Evolutionary conservation across 2,113 vertebrate genomes (phyloP).

Genomic region (Hylia prasina): DNA sequence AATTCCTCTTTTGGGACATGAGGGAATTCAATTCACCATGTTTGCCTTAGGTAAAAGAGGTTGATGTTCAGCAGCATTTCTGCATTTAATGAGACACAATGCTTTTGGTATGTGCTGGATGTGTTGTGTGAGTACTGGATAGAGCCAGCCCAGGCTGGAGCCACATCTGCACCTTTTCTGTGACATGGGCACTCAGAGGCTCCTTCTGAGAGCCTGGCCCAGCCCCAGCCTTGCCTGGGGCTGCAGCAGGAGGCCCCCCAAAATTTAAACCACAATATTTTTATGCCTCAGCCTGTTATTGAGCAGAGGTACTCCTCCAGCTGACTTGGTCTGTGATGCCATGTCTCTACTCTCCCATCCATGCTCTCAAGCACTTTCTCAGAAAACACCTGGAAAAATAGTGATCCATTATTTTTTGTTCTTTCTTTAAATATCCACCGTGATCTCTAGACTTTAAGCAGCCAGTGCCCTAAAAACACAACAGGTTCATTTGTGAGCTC

Average conservation of each 20-base stretch:
- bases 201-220: neutral
- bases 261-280: neutral
- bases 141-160: neutral
- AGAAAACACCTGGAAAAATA: neutral
- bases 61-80: neutral
- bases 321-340: neutral
- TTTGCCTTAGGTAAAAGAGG: neutral
- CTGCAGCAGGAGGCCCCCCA: neutral
- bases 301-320: neutral
- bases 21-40: neutral
- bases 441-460: neutral
- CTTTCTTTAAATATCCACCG: neutral
- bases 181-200: neutral
- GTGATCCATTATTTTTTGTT: neutral
- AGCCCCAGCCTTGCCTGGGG: neutral
- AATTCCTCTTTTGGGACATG: neutral
- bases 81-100: neutral
- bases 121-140: accelerated
- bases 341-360: neutral
- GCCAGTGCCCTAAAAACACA: neutral
- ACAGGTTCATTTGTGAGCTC: neutral
- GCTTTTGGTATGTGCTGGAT: neutral
- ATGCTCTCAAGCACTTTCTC: neutral
- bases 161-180: neutral
- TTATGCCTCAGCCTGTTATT: neutral